Evolutionary conservation across 2,797 vertebrate genomes (phyloP), one percentile per base, ranked within the genome.

Genomic region (Chelon auratus): DNA sequence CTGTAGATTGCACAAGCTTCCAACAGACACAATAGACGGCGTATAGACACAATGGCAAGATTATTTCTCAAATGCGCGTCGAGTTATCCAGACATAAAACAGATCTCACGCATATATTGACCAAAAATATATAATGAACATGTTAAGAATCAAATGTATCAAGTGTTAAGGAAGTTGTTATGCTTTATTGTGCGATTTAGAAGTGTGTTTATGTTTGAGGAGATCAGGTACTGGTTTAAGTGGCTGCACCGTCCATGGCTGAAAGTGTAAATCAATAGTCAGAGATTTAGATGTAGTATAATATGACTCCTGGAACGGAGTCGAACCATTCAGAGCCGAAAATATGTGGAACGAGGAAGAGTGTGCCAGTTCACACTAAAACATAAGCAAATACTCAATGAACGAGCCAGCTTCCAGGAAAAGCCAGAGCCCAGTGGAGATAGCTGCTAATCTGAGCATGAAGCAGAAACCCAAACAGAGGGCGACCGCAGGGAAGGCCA

Each of bases 361-460:
- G 83, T 68, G 63, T 79, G 90, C 90, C 89, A 90, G 89, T 87
- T 89, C 91, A 86, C 85, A 82, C 81, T 78, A 86, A 88, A 89
- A 91, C 87, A 86, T 85, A 85, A 92, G 90, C 84, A 93, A 91
- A 93, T 82, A 84, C 70, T 89, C 81, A 85, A 85, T 78, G 89
- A 91, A 82, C 54, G 80, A 90, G 69, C 72, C 68, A 48, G 77
- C 77, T 89, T 90, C 88, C 89, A 89, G 89, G 90, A 93, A 92
- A 92, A 89, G 82, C 85, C 81, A 72, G 84, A 86, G 82, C 89
- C 80, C 78, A 39, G 84, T 74, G 82, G 90, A 90, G 92, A 93
- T 92, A 92, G 87, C 90, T 86, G 79, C 90, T 93, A 92, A 93
- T 92, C 87, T 90, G 88, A 91, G 90, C 83, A 76, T 85, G 86